Evolutionary conservation across 2,888 invertebrate genomes (phyloP).

Genomic region (Melanargia galathea): DNA sequence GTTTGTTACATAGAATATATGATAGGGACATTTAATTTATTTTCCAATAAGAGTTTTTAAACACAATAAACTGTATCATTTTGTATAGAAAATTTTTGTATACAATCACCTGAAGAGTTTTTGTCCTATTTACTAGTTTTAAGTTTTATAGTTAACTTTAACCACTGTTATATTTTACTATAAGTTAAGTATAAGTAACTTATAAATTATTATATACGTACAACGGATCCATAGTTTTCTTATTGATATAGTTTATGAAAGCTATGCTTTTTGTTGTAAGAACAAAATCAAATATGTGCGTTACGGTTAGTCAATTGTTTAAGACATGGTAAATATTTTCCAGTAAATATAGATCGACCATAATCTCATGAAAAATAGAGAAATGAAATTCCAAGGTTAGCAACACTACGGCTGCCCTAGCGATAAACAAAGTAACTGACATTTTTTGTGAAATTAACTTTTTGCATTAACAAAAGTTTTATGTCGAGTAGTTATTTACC

Average conservation of each 20-base stretch:
- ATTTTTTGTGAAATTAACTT: too few relatives aligned
- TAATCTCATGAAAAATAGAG: too few relatives aligned
- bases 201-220: slow-evolving; percentile 2
- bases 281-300: not conserved
- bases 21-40: too few relatives aligned
- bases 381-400: too few relatives aligned
- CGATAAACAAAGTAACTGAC: too few relatives aligned
- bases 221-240: not conserved
- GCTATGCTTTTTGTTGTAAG: not conserved
- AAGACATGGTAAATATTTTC: not conserved
- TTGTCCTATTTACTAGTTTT: slow-evolving; percentile 5
- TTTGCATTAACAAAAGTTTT: too few relatives aligned
- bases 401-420: too few relatives aligned
- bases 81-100: not conserved
- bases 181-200: not conserved
- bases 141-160: slow-evolving; percentile 19
- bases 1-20: too few relatives aligned
- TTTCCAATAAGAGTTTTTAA: too few relatives aligned
- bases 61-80: too few relatives aligned
- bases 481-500: too few relatives aligned
- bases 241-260: not conserved
- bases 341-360: too few relatives aligned
- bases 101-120: not conserved
- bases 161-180: slow-evolving; percentile 9
- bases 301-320: not conserved